Percentiles rank a stretch among this genome's conserved stretches.
Evolutionary conservation across 30 jellyfish, hydroid and myxozoan species (phyloP).

Genomic region (Phacellophora camtschatica): DNA sequence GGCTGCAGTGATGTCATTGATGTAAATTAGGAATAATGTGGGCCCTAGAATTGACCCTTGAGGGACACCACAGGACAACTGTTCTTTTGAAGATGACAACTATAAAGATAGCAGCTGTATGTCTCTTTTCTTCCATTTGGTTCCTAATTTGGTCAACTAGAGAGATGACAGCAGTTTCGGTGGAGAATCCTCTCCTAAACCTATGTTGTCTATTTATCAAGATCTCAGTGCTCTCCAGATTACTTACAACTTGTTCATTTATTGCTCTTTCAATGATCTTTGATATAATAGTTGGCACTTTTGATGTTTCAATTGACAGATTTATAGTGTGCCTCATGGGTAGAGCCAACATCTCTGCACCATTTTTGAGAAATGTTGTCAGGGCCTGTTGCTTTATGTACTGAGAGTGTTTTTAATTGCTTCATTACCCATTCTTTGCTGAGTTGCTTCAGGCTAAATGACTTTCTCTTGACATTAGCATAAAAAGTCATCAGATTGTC

Average conservation of each 20-base stretch:
- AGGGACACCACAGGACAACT: slow-evolving; percentile 16
- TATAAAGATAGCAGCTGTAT: not conserved
- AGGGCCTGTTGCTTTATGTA: slow-evolving; percentile 36
- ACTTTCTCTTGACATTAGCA: slow-evolving; percentile 16
- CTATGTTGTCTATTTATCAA: slow-evolving; percentile 21
- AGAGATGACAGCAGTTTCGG: slow-evolving; percentile 47
- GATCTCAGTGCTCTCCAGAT: slow-evolving; percentile 1
- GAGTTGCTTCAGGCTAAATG: slow-evolving; percentile 20
- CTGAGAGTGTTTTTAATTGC: slow-evolving; percentile 15
- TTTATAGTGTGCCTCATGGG: not conserved
- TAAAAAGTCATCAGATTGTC: slow-evolving; percentile 23
- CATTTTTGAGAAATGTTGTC: slow-evolving; percentile 9
- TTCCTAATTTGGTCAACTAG: slow-evolving; percentile 41
- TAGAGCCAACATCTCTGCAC: not conserved
- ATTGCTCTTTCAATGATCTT: not conserved
- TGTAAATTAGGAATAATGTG: no score
- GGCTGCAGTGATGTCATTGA: no score
- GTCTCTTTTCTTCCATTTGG: slow-evolving; percentile 28
- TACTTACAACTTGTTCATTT: not conserved
- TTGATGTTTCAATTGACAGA: not conserved
- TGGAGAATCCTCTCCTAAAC: slow-evolving; percentile 41
- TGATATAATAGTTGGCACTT: not conserved
- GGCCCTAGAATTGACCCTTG: slow-evolving; percentile 37
- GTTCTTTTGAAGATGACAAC: slow-evolving; percentile 23
- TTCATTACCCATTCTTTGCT: slow-evolving; percentile 30